Percentiles rank a stretch among this genome's conserved stretches.
Conservation (phyloP, 2,797 vertebrate species). For the Petrocephalus schoutedeni region DNA sequence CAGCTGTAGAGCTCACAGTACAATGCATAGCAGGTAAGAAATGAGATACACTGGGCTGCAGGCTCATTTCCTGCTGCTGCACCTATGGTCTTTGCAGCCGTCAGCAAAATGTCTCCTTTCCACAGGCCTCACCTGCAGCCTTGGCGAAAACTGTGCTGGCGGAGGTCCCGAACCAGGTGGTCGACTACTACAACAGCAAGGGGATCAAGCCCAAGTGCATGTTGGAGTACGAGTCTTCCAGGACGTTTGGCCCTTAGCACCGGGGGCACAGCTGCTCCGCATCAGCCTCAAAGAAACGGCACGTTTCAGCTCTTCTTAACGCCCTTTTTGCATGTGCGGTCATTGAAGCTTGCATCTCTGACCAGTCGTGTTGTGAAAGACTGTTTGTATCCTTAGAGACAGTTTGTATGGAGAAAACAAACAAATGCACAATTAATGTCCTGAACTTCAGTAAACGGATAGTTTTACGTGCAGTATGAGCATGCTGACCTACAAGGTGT, state of each 20-base stretch:
- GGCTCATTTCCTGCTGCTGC: background rate
- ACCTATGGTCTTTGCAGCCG: background rate
- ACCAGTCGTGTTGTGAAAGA: constrained; percentile 64
- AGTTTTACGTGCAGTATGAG: constrained; percentile 63
- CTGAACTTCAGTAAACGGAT: constrained; percentile 30
- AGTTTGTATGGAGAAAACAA: constrained; percentile 58
- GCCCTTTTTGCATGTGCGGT: constrained; percentile 78
- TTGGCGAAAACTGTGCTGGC: constrained; percentile 91
- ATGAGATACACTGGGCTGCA: background rate
- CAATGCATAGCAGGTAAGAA: background rate
- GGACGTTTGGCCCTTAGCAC: constrained; percentile 78
- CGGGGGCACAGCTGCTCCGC: constrained; percentile 43
- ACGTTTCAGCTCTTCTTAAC: constrained; percentile 69
- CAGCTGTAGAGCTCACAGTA: background rate
- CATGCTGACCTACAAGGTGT: constrained; percentile 74
- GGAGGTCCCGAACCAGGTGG: constrained; percentile 96
- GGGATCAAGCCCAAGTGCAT: constrained; percentile 91
- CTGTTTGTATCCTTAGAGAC: constrained; percentile 17
- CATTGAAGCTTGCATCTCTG: constrained; percentile 61
- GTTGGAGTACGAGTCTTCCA: constrained; percentile 84
- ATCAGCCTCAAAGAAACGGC: constrained; percentile 53
- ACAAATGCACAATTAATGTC: constrained; percentile 45
- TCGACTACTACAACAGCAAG: constrained; percentile 97
- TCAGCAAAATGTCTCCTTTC: constrained; percentile 27
- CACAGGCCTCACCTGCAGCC: constrained; percentile 88